Evolutionary conservation across 2,797 vertebrate genomes (phyloP).

Genomic region (Peromyscus nudipes): DNA sequence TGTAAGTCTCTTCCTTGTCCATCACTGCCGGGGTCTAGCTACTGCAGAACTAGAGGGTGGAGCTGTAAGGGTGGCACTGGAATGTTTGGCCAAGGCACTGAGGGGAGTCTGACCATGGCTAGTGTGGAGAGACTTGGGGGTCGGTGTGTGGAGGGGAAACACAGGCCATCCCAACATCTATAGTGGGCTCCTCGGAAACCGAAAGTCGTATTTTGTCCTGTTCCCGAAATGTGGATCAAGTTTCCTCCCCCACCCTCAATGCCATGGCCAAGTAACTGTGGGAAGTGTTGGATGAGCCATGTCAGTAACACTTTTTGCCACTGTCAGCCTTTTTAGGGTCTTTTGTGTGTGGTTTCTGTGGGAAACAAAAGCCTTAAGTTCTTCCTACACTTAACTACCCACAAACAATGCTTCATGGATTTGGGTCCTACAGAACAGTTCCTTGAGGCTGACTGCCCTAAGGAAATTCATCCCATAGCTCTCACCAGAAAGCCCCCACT

Average conservation of each 20-base stretch:
- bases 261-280: neutral
- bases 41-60: neutral
- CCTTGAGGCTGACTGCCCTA: neutral
- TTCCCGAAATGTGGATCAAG: neutral
- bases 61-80: neutral
- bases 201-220: neutral
- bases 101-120: neutral
- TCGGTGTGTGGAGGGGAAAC: neutral
- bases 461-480: neutral
- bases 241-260: neutral
- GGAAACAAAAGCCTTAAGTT: neutral
- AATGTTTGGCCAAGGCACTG: neutral
- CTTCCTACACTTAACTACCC: neutral
- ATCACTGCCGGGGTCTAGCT: neutral
- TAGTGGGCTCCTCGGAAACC: neutral
- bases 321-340: neutral
- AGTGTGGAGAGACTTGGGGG: neutral
- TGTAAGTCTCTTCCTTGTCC: constrained; percentile 88
- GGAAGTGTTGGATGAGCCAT: neutral
- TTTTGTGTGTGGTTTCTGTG: neutral
- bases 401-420: neutral
- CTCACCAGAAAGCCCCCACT: neutral
- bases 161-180: neutral
- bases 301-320: neutral
- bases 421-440: neutral